These are phyloP conservation scores for Blastomussa wellsi DNA, from an alignment of 92 coral and sea anemone species.

Conservation along the genomic window DNA sequence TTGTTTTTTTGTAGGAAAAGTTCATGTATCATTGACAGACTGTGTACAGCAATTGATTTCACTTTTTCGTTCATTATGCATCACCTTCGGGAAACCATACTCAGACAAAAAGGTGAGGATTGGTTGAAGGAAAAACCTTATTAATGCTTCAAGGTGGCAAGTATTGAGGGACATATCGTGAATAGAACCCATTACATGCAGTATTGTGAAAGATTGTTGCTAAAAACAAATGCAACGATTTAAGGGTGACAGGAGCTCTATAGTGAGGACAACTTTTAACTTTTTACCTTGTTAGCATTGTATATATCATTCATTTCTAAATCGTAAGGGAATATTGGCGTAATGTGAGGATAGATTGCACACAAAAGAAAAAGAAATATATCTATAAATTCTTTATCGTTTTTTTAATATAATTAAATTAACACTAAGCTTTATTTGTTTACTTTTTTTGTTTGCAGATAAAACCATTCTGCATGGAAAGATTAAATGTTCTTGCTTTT, in stretches of 20 bases:
- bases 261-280: too few relatives aligned
- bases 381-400: not conserved
- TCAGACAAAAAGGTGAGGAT: slow-evolving; percentile 76
- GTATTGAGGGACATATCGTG: too few relatives aligned
- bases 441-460: slow-evolving; percentile 42
- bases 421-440: not conserved
- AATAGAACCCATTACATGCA: too few relatives aligned
- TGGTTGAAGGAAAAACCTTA: not conserved
- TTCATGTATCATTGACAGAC: slow-evolving; percentile 73
- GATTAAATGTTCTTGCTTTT: slow-evolving; percentile 39
- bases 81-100: slow-evolving; percentile 86
- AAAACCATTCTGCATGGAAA: slow-evolving; percentile 57
- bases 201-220: too few relatives aligned
- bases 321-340: too few relatives aligned
- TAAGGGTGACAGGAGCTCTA: too few relatives aligned
- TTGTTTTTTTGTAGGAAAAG: slow-evolving; percentile 63
- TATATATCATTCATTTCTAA: too few relatives aligned
- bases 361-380: not conserved
- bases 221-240: too few relatives aligned
- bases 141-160: too few relatives aligned
- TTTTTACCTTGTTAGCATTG: too few relatives aligned
- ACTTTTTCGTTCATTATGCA: slow-evolving; percentile 79
- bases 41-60: slow-evolving; percentile 74
- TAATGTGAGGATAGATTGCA: slow-evolving; percentile 57
- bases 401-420: not conserved